Conservation (phyloP, 2,888 invertebrate genomes). For the Germaria angustata region DNA sequence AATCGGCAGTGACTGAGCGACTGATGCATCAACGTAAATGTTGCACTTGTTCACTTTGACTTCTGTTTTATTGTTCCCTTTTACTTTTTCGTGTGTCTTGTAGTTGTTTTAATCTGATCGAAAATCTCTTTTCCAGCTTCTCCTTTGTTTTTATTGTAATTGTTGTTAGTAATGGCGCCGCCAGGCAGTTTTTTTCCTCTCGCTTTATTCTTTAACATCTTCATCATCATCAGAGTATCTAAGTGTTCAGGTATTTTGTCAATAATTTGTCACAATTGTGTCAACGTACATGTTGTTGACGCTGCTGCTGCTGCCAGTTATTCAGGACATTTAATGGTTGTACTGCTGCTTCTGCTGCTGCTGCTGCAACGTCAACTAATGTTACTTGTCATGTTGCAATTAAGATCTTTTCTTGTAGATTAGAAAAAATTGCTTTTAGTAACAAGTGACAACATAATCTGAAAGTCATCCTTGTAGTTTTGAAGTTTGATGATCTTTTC, state of each 20-base stretch:
- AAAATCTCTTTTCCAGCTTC: slow-evolving; percentile 51
- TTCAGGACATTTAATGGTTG: neutral
- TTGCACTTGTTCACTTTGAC: slow-evolving; percentile 64
- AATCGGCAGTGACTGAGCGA: slow-evolving; percentile 13
- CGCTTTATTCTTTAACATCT: slow-evolving; percentile 31
- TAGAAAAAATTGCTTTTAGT: slow-evolving; percentile 62
- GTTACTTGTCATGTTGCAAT: slow-evolving; percentile 77
- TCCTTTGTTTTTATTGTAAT: slow-evolving; percentile 40
- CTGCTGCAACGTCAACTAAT: slow-evolving; percentile 70
- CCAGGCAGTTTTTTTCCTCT: slow-evolving; percentile 40
- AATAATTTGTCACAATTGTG: slow-evolving; percentile 78
- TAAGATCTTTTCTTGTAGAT: slow-evolving; percentile 71
- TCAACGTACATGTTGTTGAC: slow-evolving; percentile 67
- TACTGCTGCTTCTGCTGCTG: neutral
- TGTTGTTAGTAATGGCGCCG: slow-evolving; percentile 66
- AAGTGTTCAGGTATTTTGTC: slow-evolving; percentile 71
- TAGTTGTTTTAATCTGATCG: slow-evolving; percentile 38
- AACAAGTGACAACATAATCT: slow-evolving; percentile 67
- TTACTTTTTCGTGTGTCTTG: slow-evolving; percentile 15
- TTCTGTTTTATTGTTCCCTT: slow-evolving; percentile 62
- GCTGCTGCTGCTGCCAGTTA: slow-evolving; percentile 13
- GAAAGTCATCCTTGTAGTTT: slow-evolving; percentile 62
- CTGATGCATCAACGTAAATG: slow-evolving; percentile 45
- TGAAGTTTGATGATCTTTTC: slow-evolving; percentile 37
- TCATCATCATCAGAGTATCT: slow-evolving; percentile 35